Evolutionary conservation across 2,797 vertebrate genomes (phyloP).

Genomic region (Anguilla marmorata): DNA sequence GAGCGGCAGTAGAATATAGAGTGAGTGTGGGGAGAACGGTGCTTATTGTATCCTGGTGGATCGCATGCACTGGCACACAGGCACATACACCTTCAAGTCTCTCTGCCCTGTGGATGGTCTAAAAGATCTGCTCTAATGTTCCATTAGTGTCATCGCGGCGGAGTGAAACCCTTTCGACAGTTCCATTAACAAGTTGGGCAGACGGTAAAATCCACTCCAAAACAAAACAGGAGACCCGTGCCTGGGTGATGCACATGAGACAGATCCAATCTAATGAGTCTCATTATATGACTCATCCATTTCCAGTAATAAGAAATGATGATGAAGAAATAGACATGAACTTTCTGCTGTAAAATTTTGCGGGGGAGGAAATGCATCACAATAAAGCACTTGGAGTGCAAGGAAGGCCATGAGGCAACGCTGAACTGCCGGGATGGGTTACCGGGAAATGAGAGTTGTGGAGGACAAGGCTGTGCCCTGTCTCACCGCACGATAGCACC

Average conservation of each 20-base stretch:
- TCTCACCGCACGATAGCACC: not conserved
- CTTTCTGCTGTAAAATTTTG: not conserved
- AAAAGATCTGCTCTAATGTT: not conserved
- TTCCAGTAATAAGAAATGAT: not conserved
- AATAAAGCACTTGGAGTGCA: not conserved
- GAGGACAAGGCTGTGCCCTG: not conserved
- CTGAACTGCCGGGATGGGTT: not conserved
- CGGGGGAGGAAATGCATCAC: not conserved
- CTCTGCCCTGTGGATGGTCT: not conserved
- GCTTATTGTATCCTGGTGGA: not conserved
- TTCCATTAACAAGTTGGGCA: slow-evolving; percentile 13
- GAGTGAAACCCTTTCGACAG: not conserved
- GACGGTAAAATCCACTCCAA: not conserved
- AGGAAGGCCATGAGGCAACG: not conserved
- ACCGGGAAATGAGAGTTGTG: not conserved
- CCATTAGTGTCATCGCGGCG: not conserved
- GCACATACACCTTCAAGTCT: not conserved
- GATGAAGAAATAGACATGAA: not conserved
- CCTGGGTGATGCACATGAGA: not conserved
- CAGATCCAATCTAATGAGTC: not conserved
- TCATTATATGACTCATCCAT: not conserved
- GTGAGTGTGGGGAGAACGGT: not conserved
- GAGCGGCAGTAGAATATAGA: not conserved
- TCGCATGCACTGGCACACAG: not conserved
- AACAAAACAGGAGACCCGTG: not conserved